Conservation (phyloP, 1,140 invertebrate genomes). For the Oedothorax gibbosus region DNA sequence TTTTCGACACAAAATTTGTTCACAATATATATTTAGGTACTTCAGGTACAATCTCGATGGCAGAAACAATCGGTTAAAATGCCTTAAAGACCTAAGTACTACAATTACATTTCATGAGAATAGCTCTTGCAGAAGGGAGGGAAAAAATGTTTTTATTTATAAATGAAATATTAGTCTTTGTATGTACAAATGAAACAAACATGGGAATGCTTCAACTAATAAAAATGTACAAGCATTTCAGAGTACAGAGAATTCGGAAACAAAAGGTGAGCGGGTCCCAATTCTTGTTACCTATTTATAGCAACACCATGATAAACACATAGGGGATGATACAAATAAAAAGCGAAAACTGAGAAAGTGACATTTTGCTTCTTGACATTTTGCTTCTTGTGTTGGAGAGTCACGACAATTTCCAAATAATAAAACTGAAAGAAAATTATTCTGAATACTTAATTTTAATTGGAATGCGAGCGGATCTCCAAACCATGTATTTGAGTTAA, state of each 20-base stretch:
- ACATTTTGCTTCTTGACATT: constrained; percentile 43
- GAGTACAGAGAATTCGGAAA: constrained; percentile 30
- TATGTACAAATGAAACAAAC: constrained; percentile 33
- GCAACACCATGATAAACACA: constrained; percentile 36
- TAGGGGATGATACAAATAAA: neutral
- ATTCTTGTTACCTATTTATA: constrained; percentile 2
- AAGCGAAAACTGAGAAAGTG: constrained; percentile 40
- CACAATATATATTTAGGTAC: too few species aligned
- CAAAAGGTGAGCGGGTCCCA: constrained; percentile 35
- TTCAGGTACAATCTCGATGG: too few species aligned
- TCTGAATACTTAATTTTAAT: too few species aligned
- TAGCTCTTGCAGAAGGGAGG: too few species aligned
- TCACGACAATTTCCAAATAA: constrained; percentile 10
- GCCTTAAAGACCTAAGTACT: too few species aligned
- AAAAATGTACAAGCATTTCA: constrained; percentile 57
- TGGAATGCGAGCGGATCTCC: too few species aligned
- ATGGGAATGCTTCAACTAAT: constrained; percentile 41
- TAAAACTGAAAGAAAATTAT: too few species aligned
- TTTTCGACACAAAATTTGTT: too few species aligned
- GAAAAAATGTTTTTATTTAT: constrained; percentile 28
- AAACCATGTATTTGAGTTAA: too few species aligned
- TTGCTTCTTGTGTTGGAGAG: constrained; percentile 34
- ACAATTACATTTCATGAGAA: too few species aligned
- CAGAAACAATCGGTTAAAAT: too few species aligned
- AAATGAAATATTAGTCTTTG: constrained; percentile 46